Conservation (phyloP, 92 coral and sea anemone genomes). For the Plumapathes pennacea region DNA sequence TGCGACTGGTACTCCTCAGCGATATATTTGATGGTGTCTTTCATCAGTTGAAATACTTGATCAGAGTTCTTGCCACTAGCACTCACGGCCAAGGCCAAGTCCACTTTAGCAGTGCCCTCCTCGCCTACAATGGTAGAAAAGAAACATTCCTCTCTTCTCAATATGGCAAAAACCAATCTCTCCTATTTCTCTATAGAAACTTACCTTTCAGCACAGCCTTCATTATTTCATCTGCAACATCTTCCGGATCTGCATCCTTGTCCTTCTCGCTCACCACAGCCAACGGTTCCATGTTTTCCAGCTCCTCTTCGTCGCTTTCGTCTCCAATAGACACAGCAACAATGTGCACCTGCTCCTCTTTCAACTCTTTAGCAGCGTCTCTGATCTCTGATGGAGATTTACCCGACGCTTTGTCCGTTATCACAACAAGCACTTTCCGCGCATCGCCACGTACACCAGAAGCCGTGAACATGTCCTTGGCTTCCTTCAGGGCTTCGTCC, state of each 20-base stretch:
- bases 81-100: constrained; percentile 59
- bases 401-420: constrained; percentile 47
- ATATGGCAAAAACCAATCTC: no score
- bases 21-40: constrained; percentile 43
- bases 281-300: constrained; percentile 8
- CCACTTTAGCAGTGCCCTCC: constrained; percentile 21
- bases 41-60: constrained; percentile 51
- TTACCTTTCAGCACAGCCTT: constrained; percentile 20
- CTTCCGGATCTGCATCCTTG: constrained; percentile 12
- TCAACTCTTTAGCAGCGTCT: constrained; percentile 9
- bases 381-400: not conserved
- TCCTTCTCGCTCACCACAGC: constrained; percentile 22
- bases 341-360: constrained; percentile 2
- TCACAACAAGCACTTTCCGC: constrained; percentile 56
- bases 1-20: constrained; percentile 27
- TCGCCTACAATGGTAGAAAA: constrained; percentile 9
- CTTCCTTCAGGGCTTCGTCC: constrained; percentile 42
- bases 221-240: constrained; percentile 21
- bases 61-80: constrained; percentile 44
- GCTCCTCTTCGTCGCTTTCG: constrained; percentile 11
- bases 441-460: constrained; percentile 49
- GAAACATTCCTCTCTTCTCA: no score
- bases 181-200: no score
- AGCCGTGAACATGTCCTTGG: constrained; percentile 33
- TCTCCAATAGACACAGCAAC: constrained; percentile 17